Percentiles rank a stretch among this genome's conserved stretches.
Conservation (phyloP, 2,113 vertebrate species). For the Thunnus thynnus region DNA sequence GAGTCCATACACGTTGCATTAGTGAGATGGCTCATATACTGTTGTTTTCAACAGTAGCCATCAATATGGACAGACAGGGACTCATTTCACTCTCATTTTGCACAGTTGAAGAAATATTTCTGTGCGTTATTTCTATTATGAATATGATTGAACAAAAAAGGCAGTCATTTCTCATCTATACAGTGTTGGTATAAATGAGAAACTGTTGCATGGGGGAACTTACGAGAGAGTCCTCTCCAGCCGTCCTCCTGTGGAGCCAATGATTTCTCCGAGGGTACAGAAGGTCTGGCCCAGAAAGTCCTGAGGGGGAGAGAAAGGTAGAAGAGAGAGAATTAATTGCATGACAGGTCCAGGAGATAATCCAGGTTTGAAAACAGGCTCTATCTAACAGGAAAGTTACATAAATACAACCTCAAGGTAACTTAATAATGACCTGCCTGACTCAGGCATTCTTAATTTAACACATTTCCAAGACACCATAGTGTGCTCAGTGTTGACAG, state of each 20-base stretch:
- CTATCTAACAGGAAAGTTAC: background rate
- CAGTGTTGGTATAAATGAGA: constrained; percentile 5
- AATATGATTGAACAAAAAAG: constrained; percentile 25
- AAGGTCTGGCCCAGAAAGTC: constrained; percentile 88
- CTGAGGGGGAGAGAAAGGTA: constrained; percentile 51
- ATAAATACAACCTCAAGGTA: background rate
- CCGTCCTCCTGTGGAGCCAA: constrained; percentile 83
- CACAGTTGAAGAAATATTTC: constrained; percentile 46
- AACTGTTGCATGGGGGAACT: constrained; percentile 59
- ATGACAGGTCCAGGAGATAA: background rate
- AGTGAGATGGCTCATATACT: constrained; percentile 21
- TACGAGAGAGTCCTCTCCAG: constrained; percentile 85
- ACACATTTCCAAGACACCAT: background rate
- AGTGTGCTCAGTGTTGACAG: background rate
- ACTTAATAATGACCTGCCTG: background rate
- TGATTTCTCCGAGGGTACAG: constrained; percentile 88
- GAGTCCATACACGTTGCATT: constrained; percentile 36
- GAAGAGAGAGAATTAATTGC: constrained; percentile 29
- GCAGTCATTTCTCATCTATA: background rate
- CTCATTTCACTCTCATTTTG: constrained; percentile 40
- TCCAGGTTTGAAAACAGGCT: background rate
- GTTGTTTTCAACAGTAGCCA: constrained; percentile 43
- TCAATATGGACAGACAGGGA: constrained; percentile 25
- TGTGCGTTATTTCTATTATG: constrained; percentile 27
- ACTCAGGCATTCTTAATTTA: background rate